These are phyloP conservation scores for Eonycteris spelaea DNA, from an alignment of 2,113 vertebrate species.

Conservation along the genomic window DNA sequence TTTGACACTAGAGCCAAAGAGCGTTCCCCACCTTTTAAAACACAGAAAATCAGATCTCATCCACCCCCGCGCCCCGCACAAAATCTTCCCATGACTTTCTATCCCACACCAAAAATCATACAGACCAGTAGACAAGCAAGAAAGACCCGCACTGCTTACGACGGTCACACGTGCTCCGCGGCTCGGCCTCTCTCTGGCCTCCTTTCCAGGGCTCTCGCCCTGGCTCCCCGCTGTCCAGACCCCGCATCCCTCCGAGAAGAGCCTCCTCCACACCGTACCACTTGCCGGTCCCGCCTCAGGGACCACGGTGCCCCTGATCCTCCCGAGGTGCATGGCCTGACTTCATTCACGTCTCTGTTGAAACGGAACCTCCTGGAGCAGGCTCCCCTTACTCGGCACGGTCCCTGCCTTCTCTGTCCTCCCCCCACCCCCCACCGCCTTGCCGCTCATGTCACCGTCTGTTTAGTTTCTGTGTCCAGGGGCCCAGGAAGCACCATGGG, in stretches of 20 bases:
- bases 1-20: background rate
- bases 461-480: background rate
- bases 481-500: background rate
- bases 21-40: background rate
- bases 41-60: background rate
- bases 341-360: accelerated
- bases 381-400: accelerated
- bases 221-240: no score
- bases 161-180: accelerated
- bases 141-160: accelerated
- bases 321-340: background rate
- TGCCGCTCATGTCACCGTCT: no score
- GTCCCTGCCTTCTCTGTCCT: background rate
- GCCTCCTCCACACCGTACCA: background rate
- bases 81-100: background rate
- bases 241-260: background rate
- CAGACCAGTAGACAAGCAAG: no score
- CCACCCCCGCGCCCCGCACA: background rate
- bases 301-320: accelerated
- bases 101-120: background rate
- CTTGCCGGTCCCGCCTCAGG: accelerated
- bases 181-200: accelerated
- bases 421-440: no score
- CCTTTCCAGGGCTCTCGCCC: background rate
- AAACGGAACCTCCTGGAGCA: background rate